Evolutionary conservation across 2,888 invertebrate species (phyloP).

Genomic region (Pyrgus malvae): DNA sequence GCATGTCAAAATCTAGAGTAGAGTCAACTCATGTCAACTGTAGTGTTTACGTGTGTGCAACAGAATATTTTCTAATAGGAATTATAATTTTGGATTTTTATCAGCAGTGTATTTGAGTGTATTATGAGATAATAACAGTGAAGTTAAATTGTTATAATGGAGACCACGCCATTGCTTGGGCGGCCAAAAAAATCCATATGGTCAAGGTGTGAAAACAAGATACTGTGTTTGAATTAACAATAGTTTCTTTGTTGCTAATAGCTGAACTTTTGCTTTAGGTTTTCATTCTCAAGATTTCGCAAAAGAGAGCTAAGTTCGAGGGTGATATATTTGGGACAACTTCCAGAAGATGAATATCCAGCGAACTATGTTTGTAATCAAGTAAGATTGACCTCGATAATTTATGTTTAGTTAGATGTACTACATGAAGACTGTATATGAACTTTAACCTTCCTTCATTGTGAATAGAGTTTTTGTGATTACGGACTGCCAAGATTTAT

Average conservation of each 20-base stretch:
- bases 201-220: conserved; percentile 63
- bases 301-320: conserved; percentile 89
- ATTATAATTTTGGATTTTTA: background rate
- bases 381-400: conserved; percentile 52
- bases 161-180: conserved; percentile 67
- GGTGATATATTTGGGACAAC: conserved; percentile 88
- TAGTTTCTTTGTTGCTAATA: conserved; percentile 30
- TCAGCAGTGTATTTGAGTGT: too few species aligned
- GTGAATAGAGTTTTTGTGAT: background rate
- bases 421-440: too few species aligned
- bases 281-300: conserved; percentile 88
- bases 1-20: too few species aligned
- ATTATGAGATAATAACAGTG: conserved; percentile 5
- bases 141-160: conserved; percentile 48
- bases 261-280: conserved; percentile 73
- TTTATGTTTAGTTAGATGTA: background rate
- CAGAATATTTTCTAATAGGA: background rate
- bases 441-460: conserved; percentile 18
- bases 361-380: conserved; percentile 98
- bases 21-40: too few species aligned
- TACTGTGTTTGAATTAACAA: conserved; percentile 31
- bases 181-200: conserved; percentile 70
- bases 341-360: conserved; percentile 92
- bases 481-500: background rate
- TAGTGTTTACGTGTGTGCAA: background rate